Evolutionary conservation across 2,113 vertebrate genomes (phyloP).

Genomic region (Rattus norvegicus): GRCr8 NC_086032.1:63888001-63888500

Average conservation of each 20-base stretch:
- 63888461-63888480: no score
- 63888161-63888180: rapidly evolving
- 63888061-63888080: background rate
- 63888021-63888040: slow-evolving; percentile 68
- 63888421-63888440: background rate
- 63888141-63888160: background rate
- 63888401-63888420: background rate
- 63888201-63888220: background rate
- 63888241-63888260: background rate
- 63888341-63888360: background rate
- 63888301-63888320: background rate
- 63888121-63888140: background rate
- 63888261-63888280: background rate
- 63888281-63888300: background rate
- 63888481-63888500: background rate
- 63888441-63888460: background rate
- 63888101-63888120: background rate
- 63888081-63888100: background rate
- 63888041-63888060: background rate
- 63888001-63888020: background rate
- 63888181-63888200: background rate
- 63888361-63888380: background rate
- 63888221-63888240: background rate
- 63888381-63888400: background rate
- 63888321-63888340: background rate